phyloP scores from a whole-genome alignment of 2,888 invertebrate species.

The Synanthedon formicaeformis region DNA sequence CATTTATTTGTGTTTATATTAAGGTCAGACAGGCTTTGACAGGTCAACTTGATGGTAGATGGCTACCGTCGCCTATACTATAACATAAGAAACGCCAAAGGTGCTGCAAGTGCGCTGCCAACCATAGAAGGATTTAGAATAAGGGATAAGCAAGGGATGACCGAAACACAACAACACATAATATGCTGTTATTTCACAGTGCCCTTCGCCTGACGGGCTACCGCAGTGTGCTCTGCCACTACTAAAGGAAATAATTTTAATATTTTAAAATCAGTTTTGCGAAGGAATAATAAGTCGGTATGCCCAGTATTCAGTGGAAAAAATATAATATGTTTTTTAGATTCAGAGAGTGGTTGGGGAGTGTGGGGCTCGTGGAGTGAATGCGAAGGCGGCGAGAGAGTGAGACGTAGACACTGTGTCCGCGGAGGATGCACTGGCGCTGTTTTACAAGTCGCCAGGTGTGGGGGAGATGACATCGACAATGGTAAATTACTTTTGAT shows the following conservation, averaged over 20 bases:
- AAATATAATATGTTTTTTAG: slow-evolving; percentile 14
- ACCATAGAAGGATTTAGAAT: too few species aligned
- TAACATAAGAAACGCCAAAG: too few species aligned
- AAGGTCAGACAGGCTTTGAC: too few species aligned
- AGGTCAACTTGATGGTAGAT: too few species aligned
- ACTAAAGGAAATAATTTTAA: background rate
- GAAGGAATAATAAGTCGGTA: too few species aligned
- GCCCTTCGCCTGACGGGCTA: too few species aligned
- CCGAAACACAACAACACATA: too few species aligned
- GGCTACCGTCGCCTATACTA: too few species aligned
- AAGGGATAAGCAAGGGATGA: too few species aligned
- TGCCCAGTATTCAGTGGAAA: background rate
- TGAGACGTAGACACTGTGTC: slow-evolving; percentile 76
- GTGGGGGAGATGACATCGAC: slow-evolving; percentile 47
- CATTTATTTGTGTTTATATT: too few species aligned
- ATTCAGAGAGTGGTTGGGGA: slow-evolving; percentile 65
- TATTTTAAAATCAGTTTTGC: background rate
- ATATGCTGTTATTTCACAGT: too few species aligned
- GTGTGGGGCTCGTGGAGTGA: slow-evolving; percentile 83
- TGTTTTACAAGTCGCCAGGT: slow-evolving; percentile 76
- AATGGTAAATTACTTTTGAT: slow-evolving; percentile 27
- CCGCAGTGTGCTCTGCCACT: background rate
- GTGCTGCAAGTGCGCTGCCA: too few species aligned
- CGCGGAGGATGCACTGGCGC: slow-evolving; percentile 77
- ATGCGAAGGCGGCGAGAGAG: slow-evolving; percentile 77